Percentiles rank a stretch among this genome's conserved stretches.
These are phyloP conservation scores for Burhinus bistriatus DNA, from an alignment of 2,113 vertebrate species.

Conservation along the genomic window DNA sequence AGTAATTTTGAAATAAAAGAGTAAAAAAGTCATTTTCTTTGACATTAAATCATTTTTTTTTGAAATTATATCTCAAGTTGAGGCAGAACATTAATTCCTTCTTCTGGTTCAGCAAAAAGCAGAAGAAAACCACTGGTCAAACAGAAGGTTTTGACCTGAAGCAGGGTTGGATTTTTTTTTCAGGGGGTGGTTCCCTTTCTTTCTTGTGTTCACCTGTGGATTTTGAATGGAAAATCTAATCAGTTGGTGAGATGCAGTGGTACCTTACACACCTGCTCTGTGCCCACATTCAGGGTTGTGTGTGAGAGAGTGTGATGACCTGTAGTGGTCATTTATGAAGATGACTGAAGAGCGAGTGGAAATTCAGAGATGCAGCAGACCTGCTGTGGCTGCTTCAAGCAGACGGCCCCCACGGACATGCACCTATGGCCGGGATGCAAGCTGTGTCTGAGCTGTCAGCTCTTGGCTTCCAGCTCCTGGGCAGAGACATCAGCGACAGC, in stretches of 20 bases:
- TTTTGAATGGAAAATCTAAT: not conserved
- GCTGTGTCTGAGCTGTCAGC: not conserved
- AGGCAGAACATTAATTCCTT: not conserved
- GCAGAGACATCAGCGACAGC: fast-evolving
- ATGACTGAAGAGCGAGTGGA: not conserved
- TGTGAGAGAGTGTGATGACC: not conserved
- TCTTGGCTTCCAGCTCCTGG: not conserved
- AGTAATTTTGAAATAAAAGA: not conserved
- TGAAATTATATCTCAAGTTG: not conserved
- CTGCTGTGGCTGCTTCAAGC: not conserved
- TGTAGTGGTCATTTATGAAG: not conserved
- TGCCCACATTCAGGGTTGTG: not conserved
- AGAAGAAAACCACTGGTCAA: not conserved
- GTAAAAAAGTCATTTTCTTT: not conserved
- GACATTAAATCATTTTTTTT: not conserved
- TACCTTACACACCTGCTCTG: not conserved
- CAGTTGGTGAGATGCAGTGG: not conserved
- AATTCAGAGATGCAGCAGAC: not conserved
- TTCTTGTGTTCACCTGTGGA: not conserved
- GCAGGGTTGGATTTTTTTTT: not conserved
- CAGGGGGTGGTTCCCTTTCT: not conserved
- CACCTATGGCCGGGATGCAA: not conserved
- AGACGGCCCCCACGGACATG: fast-evolving
- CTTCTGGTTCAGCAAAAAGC: not conserved
- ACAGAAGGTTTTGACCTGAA: not conserved